phyloP scores from a whole-genome alignment of 2,888 invertebrate genomes.

The Lottia gigantea region DNA sequence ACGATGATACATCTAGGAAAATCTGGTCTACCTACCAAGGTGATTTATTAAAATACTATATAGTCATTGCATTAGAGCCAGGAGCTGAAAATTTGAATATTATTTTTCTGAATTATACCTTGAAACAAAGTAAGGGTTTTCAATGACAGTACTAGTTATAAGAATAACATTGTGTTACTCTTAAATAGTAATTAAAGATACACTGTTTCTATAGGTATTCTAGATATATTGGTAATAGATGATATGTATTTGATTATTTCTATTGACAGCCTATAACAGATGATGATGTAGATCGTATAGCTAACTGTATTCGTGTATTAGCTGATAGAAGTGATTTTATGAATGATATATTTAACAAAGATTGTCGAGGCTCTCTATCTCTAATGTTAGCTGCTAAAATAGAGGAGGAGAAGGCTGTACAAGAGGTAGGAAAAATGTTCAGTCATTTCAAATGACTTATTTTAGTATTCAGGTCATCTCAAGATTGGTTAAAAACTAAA shows the following conservation, averaged over 20 bases:
- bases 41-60: constrained; percentile 43
- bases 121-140: too few relatives aligned
- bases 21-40: constrained; percentile 72
- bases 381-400: constrained; percentile 86
- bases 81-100: too few relatives aligned
- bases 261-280: constrained; percentile 85
- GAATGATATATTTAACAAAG: constrained; percentile 78
- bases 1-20: constrained; percentile 87
- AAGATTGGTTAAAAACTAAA: too few relatives aligned
- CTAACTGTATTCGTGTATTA: constrained; percentile 78
- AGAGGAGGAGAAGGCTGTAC: constrained; percentile 76
- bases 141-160: too few relatives aligned
- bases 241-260: neutral
- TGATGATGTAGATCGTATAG: constrained; percentile 86
- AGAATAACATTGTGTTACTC: too few relatives aligned
- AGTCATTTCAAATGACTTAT: too few relatives aligned
- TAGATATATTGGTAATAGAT: neutral
- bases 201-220: too few relatives aligned
- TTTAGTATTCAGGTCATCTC: too few relatives aligned
- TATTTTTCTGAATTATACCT: too few relatives aligned
- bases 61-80: too few relatives aligned
- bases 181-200: too few relatives aligned
- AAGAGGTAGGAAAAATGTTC: constrained; percentile 66
- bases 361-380: constrained; percentile 82
- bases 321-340: constrained; percentile 73